Evolutionary conservation across 2,797 vertebrate species (phyloP).

Genomic region (Cetoscarus ocellatus): DNA sequence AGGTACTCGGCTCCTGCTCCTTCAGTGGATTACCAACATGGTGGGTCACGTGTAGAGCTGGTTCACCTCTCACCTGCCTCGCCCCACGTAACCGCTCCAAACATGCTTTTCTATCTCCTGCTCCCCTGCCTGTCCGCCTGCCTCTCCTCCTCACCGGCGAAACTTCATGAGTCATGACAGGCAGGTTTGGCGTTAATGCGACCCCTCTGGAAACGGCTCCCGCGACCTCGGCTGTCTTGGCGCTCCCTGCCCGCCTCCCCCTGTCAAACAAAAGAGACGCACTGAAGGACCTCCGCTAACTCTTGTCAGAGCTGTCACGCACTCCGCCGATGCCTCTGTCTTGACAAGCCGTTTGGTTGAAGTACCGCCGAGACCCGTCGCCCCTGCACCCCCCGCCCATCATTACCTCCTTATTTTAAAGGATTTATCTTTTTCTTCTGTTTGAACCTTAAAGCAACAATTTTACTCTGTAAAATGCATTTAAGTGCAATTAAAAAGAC

Average conservation of each 20-base stretch:
- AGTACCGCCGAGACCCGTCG: slow-evolving; percentile 60
- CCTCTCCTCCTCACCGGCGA: slow-evolving; percentile 13
- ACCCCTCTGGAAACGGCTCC: slow-evolving; percentile 62
- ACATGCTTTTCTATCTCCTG: slow-evolving; percentile 4
- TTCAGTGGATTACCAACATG: slow-evolving; percentile 29
- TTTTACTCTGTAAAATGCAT: slow-evolving; percentile 19
- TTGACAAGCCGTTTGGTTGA: slow-evolving; percentile 68
- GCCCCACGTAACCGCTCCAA: slow-evolving; percentile 4
- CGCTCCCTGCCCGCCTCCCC: slow-evolving; percentile 55
- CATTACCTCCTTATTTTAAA: slow-evolving; percentile 59
- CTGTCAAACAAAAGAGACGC: slow-evolving; percentile 65
- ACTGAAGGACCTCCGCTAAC: slow-evolving; percentile 67
- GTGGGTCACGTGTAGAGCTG: slow-evolving; percentile 45
- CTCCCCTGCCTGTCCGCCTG: slow-evolving; percentile 6
- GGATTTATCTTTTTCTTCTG: slow-evolving; percentile 48
- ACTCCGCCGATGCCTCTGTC: slow-evolving; percentile 35
- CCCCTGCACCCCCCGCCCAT: slow-evolving; percentile 18
- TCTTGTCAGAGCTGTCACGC: slow-evolving; percentile 80
- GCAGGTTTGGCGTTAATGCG: slow-evolving; percentile 53
- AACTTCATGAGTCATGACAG: slow-evolving; percentile 70
- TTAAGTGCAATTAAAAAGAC: slow-evolving; percentile 46
- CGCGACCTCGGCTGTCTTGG: slow-evolving; percentile 59
- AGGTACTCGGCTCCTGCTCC: slow-evolving; percentile 16
- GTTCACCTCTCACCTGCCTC: slow-evolving; percentile 57
- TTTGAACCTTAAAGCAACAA: slow-evolving; percentile 9